phyloP scores from a whole-genome alignment of 2,113 vertebrate genomes.

The Trochalopteron elliotii region DNA sequence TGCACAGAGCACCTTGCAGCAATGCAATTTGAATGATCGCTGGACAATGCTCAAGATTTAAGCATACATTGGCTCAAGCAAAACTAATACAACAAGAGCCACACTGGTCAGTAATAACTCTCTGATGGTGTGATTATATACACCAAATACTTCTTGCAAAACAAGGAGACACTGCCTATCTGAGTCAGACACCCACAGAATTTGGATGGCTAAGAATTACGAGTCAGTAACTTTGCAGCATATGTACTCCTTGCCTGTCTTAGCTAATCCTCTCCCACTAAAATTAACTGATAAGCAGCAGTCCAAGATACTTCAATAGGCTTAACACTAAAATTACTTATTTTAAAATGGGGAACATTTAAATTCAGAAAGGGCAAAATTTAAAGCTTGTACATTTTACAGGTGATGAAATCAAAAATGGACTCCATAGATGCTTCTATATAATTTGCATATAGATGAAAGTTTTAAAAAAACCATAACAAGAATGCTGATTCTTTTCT shows the following conservation, averaged over 20 bases:
- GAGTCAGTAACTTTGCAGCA: background rate
- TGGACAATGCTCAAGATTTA: background rate
- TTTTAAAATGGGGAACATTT: conserved; percentile 30
- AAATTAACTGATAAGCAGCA: background rate
- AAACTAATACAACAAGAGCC: background rate
- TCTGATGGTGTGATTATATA: background rate
- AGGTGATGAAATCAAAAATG: background rate
- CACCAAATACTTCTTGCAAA: background rate
- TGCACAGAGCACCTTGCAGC: background rate
- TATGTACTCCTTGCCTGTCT: background rate
- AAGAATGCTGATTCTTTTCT: conserved; percentile 8
- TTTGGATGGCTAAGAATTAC: background rate
- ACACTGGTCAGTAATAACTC: background rate
- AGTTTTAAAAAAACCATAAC: conserved; percentile 16
- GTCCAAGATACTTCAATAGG: background rate
- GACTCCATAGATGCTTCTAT: background rate
- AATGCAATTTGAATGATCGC: background rate
- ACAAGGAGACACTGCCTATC: background rate
- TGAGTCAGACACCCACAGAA: background rate
- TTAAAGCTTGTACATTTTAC: conserved; percentile 9
- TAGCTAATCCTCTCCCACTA: background rate
- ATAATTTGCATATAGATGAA: conserved; percentile 49
- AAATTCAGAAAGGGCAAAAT: conserved; percentile 28
- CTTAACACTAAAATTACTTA: conserved; percentile 20
- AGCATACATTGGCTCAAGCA: background rate